Evolutionary conservation across 2,797 vertebrate species (phyloP), one percentile per base, ranked within the genome.

Genomic region (Anguilla pacifica): DNA sequence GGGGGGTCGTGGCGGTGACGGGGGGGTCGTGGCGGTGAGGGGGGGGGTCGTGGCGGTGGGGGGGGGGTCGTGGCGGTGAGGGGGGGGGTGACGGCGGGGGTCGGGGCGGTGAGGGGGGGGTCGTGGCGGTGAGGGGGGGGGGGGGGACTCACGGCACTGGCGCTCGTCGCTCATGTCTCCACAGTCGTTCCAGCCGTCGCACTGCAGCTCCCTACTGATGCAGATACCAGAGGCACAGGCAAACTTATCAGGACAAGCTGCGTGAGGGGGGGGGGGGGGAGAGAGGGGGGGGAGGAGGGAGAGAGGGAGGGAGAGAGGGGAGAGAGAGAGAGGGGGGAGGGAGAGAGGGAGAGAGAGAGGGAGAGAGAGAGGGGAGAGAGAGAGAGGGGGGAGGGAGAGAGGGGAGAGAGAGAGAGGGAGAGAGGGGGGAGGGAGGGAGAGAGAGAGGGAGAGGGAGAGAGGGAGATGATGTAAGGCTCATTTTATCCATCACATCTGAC

Each of bases 161-260:
- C 19, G 90, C 89, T 97, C 96, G 43, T 97, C 96, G 28, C 96
- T 97, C 95, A 96, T 94, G 85, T 97, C 96, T 0, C 95, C 95
- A 19, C 96, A 97, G 92, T 97, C 96, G 9, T 97, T 96, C 96
- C 96, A 97, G 87, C 96, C 96, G 10, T 97, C 96, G 87, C 96
- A 97, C 5, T 89, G n/a, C 39, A 93, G 91, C 0, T 91, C 86
- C 22, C 91, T 92, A 0, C 17, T 0, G 19, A 97, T 95, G 91
- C 96, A 97, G 17, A 92, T 89, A 46, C 96, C 95, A 9, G 92
- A 92, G 0, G 15, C 10, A 35, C 96, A 97, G 51, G 94, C 49
- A 4, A 96, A 97, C 94, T 90, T 79, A 10, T 87, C 28, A 35
- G 96, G 96, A 79, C 96, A 97, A 74, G 96, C 96, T 97, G 90